Evolutionary conservation across 2,113 vertebrate species (phyloP).

Genomic region (Nansenia antarctica): DNA sequence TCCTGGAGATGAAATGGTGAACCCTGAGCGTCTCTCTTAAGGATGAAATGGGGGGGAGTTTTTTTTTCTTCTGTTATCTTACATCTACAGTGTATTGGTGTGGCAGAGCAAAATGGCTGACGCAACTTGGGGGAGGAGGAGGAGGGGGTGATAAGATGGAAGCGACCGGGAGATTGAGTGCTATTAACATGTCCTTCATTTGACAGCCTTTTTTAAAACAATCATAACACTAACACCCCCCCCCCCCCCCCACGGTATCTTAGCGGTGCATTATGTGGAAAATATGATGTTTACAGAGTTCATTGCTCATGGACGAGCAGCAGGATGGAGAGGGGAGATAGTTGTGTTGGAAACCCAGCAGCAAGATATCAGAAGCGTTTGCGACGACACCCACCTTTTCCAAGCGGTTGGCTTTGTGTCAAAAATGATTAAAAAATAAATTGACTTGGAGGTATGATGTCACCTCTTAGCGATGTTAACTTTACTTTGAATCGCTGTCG

Average conservation of each 20-base stretch:
- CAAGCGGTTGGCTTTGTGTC: background rate
- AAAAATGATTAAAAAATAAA: background rate
- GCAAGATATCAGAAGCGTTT: background rate
- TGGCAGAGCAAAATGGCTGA: background rate
- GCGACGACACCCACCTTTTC: background rate
- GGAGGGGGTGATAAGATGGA: conserved; percentile 17
- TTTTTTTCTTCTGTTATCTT: background rate
- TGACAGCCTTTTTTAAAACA: conserved; percentile 44
- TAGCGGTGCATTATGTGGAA: conserved; percentile 39
- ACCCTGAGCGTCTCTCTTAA: conserved; percentile 9
- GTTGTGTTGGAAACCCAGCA: background rate
- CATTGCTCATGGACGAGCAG: conserved; percentile 18
- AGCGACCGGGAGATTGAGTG: conserved; percentile 17
- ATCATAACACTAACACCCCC: conserved; percentile 50
- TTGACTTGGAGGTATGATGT: background rate
- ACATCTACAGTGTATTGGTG: background rate
- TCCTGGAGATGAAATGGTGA: conserved; percentile 40
- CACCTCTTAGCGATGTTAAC: background rate
- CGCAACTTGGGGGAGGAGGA: background rate
- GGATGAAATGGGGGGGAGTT: background rate
- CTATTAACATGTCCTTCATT: conserved; percentile 26
- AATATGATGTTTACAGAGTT: conserved; percentile 36
- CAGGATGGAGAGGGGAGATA: background rate
- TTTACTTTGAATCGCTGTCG: background rate
- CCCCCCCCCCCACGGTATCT: conserved; percentile 36